Percentiles rank a stretch among this genome's conserved stretches.
These are phyloP conservation scores for Plagiodera versicolora DNA, from an alignment of 2,888 invertebrate species.

Conservation along the genomic window DNA sequence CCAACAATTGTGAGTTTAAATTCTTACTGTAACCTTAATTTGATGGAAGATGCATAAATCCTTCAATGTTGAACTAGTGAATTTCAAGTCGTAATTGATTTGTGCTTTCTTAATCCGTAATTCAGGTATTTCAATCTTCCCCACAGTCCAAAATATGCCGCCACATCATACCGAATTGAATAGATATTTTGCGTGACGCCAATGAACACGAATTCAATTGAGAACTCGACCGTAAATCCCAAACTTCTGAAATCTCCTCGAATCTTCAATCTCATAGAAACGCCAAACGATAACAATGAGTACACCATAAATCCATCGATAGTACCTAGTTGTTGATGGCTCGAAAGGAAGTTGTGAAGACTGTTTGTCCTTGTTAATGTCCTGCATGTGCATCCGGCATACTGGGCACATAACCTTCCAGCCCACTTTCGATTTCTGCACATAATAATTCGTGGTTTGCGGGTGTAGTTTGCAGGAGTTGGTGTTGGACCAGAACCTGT, in stretches of 20 bases:
- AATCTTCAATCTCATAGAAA: conserved; percentile 1
- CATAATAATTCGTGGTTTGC: conserved; percentile 3
- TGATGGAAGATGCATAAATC: no score
- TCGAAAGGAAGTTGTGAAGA: conserved; percentile 35
- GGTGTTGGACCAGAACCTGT: conserved; percentile 71
- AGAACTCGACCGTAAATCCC: conserved; percentile 8
- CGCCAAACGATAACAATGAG: background rate
- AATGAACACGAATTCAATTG: background rate
- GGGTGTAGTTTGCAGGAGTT: conserved; percentile 71
- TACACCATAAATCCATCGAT: no score
- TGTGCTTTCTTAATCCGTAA: no score
- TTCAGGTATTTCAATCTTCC: no score
- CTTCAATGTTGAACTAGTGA: no score
- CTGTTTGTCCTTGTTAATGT: conserved; percentile 47
- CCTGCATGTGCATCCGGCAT: conserved; percentile 53
- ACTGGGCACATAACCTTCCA: conserved; percentile 29
- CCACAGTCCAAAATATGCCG: no score
- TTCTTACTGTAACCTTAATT: no score
- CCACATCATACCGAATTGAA: no score
- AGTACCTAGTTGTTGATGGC: background rate
- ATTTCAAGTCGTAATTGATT: no score
- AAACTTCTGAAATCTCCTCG: conserved; percentile 8
- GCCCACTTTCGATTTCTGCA: conserved; percentile 43
- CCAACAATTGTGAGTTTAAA: no score
- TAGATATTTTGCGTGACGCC: conserved; percentile 6